Evolutionary conservation across 2,888 invertebrate genomes (phyloP).

Genomic region (Lithophane ornitopus): DNA sequence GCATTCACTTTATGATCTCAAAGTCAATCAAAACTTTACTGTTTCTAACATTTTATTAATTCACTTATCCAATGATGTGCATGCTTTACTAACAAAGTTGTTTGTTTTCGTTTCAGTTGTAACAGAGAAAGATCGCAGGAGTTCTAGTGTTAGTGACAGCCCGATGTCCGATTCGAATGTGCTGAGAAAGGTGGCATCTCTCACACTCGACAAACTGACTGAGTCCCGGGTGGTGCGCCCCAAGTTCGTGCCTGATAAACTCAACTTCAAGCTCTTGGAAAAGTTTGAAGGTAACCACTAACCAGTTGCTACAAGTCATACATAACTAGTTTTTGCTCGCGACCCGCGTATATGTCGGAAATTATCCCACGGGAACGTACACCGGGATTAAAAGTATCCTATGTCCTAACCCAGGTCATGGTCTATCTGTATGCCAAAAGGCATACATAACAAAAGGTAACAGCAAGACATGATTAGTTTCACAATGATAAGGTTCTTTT

Average conservation of each 20-base stretch:
- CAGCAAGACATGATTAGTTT: not conserved
- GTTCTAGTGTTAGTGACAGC: conserved; percentile 89
- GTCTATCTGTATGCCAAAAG: not conserved
- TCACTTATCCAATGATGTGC: not conserved
- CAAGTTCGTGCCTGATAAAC: conserved; percentile 95
- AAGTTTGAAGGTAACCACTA: conserved; percentile 95
- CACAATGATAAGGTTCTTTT: not conserved
- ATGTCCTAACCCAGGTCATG: not conserved
- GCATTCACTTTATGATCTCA: not conserved
- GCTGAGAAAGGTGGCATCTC: conserved; percentile 95
- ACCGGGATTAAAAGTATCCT: not conserved
- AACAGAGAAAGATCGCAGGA: conserved; percentile 82
- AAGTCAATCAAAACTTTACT: not conserved
- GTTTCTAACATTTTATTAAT: not conserved
- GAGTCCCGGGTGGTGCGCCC: conserved; percentile 93
- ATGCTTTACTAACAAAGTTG: not conserved
- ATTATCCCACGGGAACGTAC: not conserved
- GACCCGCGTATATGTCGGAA: not conserved
- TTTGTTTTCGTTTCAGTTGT: conserved; percentile 60
- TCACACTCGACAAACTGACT: conserved; percentile 94
- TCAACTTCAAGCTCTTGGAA: conserved; percentile 96
- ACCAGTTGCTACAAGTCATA: not conserved
- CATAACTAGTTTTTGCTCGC: not conserved
- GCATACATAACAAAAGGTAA: not conserved
- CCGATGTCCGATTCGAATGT: conserved; percentile 92